Base-by-base conservation (phyloP, 64 coral and sea anemone species). In the Hydrozoanthus tunicans region DNA sequence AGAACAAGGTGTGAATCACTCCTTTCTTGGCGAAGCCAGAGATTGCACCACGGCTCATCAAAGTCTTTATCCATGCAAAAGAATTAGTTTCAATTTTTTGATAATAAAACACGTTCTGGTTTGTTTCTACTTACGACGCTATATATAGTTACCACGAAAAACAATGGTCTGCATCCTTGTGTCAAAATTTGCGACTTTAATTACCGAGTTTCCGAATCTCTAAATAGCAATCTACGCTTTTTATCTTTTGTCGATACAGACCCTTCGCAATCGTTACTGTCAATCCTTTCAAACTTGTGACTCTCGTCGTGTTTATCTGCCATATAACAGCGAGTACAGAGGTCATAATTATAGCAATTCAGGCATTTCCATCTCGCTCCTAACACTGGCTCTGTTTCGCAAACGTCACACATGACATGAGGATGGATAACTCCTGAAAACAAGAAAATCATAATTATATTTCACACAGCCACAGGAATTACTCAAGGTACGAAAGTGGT, bases 301-400 rank as follows among this genome's bases (percentile, higher is more conserved):
- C 56, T 56, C 6, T 55, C 56, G 53, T 79, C 52, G 13, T 79
- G 77, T 15, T 79, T 51, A 13, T 79, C 77, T 56, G 77, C 77
- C 77, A 79, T 79, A 15, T 79, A 79, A 79, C 77, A 79, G 4
- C 53, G 26, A 79, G 55, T 79, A 7, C 77, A 79, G 54, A 79
- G 53, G 10, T 14, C 54, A 12, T 17, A 58, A 56, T 79, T 15
- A 9, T 5, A 3, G n/a, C 77, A 79, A 14, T 58, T 51, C 77
- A 58, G 14, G 15, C 77, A 79, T 23, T 11, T 6, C 73, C 73
- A 77, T 53, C 12, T 77, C 51, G 51, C 51, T 12, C 73, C 73
- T 0, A 11, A 14, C n/a, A 79, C 51, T 26, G 77, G 77, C 2
- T 14, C 4, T n/a, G 7, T 3, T 14, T n/a, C n/a, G 51, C 77